A percentile compares a stretch with the other conserved stretches of the same genome.
These are phyloP conservation scores for Xanthostigma xanthostigma DNA, from an alignment of 2,888 invertebrate genomes.

Conservation along the genomic window DNA sequence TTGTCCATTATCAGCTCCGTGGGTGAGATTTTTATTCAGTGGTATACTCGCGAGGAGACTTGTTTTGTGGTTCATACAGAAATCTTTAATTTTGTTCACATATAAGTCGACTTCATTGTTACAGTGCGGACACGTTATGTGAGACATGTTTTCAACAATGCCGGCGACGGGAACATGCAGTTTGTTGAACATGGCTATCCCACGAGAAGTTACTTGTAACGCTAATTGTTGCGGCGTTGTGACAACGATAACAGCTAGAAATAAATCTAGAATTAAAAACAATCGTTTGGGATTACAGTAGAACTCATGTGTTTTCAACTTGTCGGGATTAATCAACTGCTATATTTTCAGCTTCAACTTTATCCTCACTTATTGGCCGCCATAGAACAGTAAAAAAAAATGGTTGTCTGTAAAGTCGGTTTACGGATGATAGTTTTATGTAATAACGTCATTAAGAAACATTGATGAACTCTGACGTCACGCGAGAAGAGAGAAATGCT, in stretches of 20 bases:
- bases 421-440: too few species aligned
- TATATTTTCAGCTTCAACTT: too few species aligned
- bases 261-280: background rate
- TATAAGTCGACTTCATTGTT: conserved; percentile 57
- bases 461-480: too few species aligned
- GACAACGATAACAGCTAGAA: conserved; percentile 67
- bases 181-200: conserved; percentile 77
- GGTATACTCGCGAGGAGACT: conserved; percentile 58
- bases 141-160: conserved; percentile 84
- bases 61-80: conserved; percentile 49
- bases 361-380: too few species aligned
- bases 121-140: conserved; percentile 63
- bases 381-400: too few species aligned
- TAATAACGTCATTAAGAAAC: too few species aligned
- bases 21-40: conserved; percentile 50
- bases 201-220: conserved; percentile 69
- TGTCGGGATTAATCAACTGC: too few species aligned
- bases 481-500: too few species aligned
- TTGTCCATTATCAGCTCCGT: conserved; percentile 54
- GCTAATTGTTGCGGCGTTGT: conserved; percentile 87
- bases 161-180: conserved; percentile 72
- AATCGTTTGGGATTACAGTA: too few species aligned
- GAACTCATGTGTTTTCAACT: too few species aligned
- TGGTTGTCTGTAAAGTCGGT: too few species aligned
- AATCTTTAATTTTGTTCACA: conserved; percentile 44